Conservation (phyloP, 2,113 vertebrate genomes). For the Antennarius striatus region DNA sequence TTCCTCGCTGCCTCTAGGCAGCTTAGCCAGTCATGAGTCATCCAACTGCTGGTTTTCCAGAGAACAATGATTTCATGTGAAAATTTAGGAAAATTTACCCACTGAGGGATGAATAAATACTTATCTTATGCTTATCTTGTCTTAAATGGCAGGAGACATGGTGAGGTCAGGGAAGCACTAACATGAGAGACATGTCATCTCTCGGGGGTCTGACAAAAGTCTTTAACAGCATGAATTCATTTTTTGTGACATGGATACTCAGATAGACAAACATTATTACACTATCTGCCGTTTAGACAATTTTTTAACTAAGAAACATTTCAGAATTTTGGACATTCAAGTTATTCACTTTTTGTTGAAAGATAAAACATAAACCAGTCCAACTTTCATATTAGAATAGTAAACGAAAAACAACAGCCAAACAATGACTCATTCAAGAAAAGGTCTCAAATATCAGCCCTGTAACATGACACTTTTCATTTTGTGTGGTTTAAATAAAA, state of each 20-base stretch:
- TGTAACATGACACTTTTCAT: no score
- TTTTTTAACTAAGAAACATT: no score
- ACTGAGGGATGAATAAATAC: no score
- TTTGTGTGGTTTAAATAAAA: no score
- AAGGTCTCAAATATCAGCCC: no score
- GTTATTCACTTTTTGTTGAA: no score
- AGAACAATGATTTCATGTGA: slow-evolving; percentile 68
- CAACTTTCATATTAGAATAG: no score
- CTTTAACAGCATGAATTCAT: slow-evolving; percentile 18
- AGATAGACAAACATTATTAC: slow-evolving; percentile 24
- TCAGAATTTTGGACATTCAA: no score
- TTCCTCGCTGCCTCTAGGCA: slow-evolving; percentile 47
- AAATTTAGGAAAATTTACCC: background rate
- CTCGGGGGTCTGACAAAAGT: slow-evolving; percentile 32
- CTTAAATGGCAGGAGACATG: slow-evolving; percentile 57
- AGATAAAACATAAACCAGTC: no score
- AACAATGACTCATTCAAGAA: no score
- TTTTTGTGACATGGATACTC: slow-evolving; percentile 29
- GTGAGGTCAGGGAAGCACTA: slow-evolving; percentile 54
- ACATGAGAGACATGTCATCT: slow-evolving; percentile 54
- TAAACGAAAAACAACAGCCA: no score
- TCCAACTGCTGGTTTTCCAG: slow-evolving; percentile 59
- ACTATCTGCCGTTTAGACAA: background rate
- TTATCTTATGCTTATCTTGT: no score
- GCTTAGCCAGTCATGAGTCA: slow-evolving; percentile 62